Percentiles rank a stretch among this genome's conserved stretches.
phyloP scores from a whole-genome alignment of 92 coral and sea anemone genomes.

The Plumapathes pennacea region DNA sequence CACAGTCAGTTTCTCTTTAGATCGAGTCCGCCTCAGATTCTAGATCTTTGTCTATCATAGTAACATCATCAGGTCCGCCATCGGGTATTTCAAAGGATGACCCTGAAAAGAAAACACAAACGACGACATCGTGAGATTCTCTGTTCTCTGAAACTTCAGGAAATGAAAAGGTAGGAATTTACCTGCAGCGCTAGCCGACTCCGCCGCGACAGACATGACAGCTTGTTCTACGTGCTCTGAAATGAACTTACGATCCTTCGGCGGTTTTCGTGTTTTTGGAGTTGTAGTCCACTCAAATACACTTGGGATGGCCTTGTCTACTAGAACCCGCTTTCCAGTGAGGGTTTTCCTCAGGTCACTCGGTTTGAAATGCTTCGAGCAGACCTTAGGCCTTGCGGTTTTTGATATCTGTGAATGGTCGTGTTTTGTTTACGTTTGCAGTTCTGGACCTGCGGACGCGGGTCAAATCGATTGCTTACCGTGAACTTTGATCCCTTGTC shows the following conservation, averaged over 20 bases:
- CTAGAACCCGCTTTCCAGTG: slow-evolving; percentile 1
- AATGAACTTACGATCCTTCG: background rate
- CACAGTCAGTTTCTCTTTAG: no score
- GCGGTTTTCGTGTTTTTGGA: slow-evolving; percentile 17
- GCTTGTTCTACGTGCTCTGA: no score
- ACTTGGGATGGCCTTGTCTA: no score
- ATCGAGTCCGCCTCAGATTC: slow-evolving; percentile 4
- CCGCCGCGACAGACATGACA: no score
- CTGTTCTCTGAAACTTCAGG: background rate
- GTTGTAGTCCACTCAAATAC: slow-evolving; percentile 34
- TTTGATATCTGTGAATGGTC: slow-evolving; percentile 5
- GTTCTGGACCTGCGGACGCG: no score
- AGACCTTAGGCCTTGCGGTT: background rate
- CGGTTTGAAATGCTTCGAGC: slow-evolving; percentile 22
- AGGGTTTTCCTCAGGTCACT: slow-evolving; percentile 9
- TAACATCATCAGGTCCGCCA: slow-evolving; percentile 3
- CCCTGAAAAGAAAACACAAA: slow-evolving; percentile 4
- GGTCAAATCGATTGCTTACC: slow-evolving; percentile 5
- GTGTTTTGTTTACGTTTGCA: no score
- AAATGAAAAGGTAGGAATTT: slow-evolving; percentile 5
- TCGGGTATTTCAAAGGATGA: slow-evolving; percentile 5
- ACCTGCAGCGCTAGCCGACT: slow-evolving; percentile 6
- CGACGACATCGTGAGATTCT: no score
- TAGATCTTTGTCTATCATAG: slow-evolving; percentile 6
- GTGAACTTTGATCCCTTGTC: slow-evolving; percentile 3